phyloP scores from a whole-genome alignment of 2,113 vertebrate species.

The Salvator merianae region DNA sequence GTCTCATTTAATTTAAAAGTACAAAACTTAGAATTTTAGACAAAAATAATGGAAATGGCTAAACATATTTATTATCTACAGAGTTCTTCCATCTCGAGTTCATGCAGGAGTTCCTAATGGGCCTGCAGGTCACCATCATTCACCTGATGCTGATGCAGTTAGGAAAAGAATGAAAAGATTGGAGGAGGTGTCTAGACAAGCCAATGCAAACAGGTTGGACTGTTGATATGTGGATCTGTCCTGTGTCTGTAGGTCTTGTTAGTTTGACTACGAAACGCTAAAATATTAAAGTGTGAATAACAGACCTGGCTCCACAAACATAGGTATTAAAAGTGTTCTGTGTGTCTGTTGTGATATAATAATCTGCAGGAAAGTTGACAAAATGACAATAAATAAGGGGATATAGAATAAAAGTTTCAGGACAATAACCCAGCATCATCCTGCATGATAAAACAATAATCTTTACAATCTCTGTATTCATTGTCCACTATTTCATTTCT shows the following conservation, averaged over 20 bases:
- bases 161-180: slow-evolving; percentile 86
- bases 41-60: slow-evolving; percentile 62
- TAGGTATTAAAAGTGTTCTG: too few relatives aligned
- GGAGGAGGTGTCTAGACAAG: slow-evolving; percentile 82
- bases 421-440: background rate
- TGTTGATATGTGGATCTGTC: slow-evolving; percentile 55
- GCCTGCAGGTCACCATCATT: slow-evolving; percentile 66
- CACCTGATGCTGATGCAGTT: slow-evolving; percentile 75
- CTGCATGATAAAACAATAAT: too few relatives aligned
- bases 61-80: slow-evolving; percentile 68
- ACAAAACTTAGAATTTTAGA: slow-evolving; percentile 44
- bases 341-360: too few relatives aligned
- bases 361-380: too few relatives aligned
- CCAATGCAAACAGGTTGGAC: slow-evolving; percentile 75
- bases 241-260: slow-evolving; percentile 57
- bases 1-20: slow-evolving; percentile 31
- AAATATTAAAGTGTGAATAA: background rate
- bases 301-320: background rate
- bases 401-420: too few relatives aligned
- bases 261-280: slow-evolving; percentile 41
- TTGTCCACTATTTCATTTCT: background rate
- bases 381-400: too few relatives aligned
- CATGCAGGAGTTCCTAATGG: slow-evolving; percentile 76
- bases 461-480: background rate
- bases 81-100: slow-evolving; percentile 74